These are phyloP conservation scores for Pangasianodon hypophthalmus DNA, from an alignment of 2,113 vertebrate species.

Conservation along the genomic window DNA sequence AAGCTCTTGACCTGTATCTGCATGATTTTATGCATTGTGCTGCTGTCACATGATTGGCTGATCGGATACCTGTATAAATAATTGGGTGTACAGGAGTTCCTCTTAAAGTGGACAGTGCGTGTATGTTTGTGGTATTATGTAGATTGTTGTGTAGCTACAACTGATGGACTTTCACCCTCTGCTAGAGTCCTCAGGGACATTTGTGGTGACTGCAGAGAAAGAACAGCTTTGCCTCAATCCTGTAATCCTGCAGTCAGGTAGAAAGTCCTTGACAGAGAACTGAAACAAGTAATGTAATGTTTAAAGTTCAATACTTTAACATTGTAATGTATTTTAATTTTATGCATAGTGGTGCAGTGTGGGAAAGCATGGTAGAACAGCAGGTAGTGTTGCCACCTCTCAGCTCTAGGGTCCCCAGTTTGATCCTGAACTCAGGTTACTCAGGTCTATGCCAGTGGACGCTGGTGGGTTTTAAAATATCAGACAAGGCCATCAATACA, in stretches of 20 bases:
- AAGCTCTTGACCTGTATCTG: too few relatives aligned
- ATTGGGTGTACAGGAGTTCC: too few relatives aligned
- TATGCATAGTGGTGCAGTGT: neutral
- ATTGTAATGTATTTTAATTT: neutral
- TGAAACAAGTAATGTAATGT: neutral
- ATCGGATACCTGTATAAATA: too few relatives aligned
- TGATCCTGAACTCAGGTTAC: neutral
- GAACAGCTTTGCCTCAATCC: slow-evolving; percentile 55
- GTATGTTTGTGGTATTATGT: neutral
- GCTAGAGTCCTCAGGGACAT: slow-evolving; percentile 47
- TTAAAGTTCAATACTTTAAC: neutral
- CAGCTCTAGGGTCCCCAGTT: neutral
- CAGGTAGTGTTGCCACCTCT: neutral
- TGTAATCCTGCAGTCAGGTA: slow-evolving; percentile 40
- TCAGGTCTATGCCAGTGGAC: neutral
- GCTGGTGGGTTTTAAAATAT: neutral
- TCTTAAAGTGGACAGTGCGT: too few relatives aligned
- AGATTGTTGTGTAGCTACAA: neutral
- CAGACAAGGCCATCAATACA: neutral
- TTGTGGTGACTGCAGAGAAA: slow-evolving; percentile 53
- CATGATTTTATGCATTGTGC: too few relatives aligned
- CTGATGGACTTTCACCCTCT: neutral
- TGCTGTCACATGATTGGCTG: too few relatives aligned
- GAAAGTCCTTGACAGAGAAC: neutral
- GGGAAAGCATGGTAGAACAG: neutral